Evolutionary conservation across 2,888 invertebrate genomes (phyloP).

Genomic region (Theodoxus fluviatilis): DNA sequence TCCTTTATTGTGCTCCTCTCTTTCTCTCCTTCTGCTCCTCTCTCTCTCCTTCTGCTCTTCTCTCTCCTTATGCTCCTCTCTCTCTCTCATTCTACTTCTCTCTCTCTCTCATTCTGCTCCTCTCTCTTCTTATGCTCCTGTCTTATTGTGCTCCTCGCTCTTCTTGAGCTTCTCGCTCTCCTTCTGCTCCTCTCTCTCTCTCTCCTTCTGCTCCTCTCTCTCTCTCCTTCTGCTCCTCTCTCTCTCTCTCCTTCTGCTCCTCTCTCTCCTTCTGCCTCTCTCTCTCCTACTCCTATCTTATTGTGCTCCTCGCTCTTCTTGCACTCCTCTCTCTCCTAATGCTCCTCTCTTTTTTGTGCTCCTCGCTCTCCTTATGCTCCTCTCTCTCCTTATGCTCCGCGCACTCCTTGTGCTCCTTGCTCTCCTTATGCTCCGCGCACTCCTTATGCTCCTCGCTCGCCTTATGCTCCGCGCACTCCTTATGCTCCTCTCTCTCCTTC

Average conservation of each 20-base stretch:
- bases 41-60: background rate
- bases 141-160: background rate
- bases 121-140: constrained; percentile 9
- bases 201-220: background rate
- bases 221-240: background rate
- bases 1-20: constrained; percentile 1
- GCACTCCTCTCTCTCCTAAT: background rate
- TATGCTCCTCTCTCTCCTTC: too few relatives aligned
- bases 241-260: background rate
- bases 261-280: background rate
- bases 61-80: background rate
- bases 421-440: too few relatives aligned
- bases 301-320: background rate
- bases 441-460: too few relatives aligned
- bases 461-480: too few relatives aligned
- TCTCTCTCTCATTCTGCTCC: background rate
- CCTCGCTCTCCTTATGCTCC: too few relatives aligned
- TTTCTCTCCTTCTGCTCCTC: background rate
- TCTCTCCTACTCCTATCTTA: background rate
- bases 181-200: background rate
- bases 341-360: background rate
- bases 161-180: background rate
- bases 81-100: background rate
- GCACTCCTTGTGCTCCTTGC: too few relatives aligned
- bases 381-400: too few relatives aligned